These are phyloP conservation scores for Pelecanus crispus DNA, from an alignment of 2,113 vertebrate species.

Conservation along the genomic window DNA sequence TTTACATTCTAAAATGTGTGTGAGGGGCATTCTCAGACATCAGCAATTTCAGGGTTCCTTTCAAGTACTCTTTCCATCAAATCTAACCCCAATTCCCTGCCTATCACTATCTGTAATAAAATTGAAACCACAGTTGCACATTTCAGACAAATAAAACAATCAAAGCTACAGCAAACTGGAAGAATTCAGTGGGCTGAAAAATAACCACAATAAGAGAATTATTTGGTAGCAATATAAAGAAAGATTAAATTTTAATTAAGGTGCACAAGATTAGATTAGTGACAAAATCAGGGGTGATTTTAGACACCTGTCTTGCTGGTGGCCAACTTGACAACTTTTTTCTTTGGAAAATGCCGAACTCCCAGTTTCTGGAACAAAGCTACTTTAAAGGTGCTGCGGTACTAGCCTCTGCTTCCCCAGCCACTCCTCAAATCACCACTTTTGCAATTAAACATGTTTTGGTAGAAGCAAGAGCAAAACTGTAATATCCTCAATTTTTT, in stretches of 20 bases:
- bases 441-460: neutral
- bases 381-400: neutral
- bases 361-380: neutral
- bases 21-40: neutral
- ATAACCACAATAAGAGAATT: neutral
- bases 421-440: neutral
- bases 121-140: fast-evolving
- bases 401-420: neutral
- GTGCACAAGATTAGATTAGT: neutral
- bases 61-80: neutral
- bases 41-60: neutral
- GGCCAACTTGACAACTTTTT: neutral
- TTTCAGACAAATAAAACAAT: neutral
- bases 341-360: neutral
- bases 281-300: neutral
- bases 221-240: neutral
- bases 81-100: neutral
- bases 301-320: neutral
- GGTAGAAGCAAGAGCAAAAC: neutral
- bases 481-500: neutral
- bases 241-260: neutral
- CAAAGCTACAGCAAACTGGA: neutral
- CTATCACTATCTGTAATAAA: neutral
- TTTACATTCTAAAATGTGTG: neutral
- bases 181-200: neutral